A percentile compares a stretch with the other conserved stretches of the same genome.
Conservation (phyloP, 2,113 vertebrate genomes). For the Heterotis niloticus region DNA sequence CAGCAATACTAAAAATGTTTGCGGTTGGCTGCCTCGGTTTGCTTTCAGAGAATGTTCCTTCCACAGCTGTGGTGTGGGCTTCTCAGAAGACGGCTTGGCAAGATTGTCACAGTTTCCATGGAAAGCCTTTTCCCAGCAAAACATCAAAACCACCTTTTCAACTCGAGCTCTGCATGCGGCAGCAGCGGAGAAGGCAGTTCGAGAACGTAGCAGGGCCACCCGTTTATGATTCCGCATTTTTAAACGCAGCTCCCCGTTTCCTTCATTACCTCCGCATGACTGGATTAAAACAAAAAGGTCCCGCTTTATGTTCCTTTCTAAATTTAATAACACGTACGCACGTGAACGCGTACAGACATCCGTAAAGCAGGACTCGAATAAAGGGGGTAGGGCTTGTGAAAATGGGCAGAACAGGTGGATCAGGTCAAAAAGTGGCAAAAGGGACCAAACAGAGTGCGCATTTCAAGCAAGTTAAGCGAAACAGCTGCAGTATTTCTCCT, state of each 20-base stretch:
- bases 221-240: too few relatives aligned
- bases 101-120: slow-evolving; percentile 28
- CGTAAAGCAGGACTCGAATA: too few relatives aligned
- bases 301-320: not conserved
- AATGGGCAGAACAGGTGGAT: not conserved
- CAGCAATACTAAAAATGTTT: slow-evolving; percentile 32
- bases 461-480: not conserved
- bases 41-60: slow-evolving; percentile 26
- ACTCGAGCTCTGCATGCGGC: slow-evolving; percentile 8
- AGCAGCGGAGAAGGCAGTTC: not conserved
- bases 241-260: too few relatives aligned
- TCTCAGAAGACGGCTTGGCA: slow-evolving; percentile 32
- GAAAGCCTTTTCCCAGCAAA: slow-evolving; percentile 29
- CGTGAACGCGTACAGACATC: not conserved
- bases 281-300: not conserved
- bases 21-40: slow-evolving; percentile 23
- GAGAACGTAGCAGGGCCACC: too few relatives aligned
- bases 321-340: not conserved
- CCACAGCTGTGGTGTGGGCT: not conserved
- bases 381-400: too few relatives aligned
- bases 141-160: slow-evolving; percentile 15
- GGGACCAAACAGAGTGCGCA: not conserved
- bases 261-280: too few relatives aligned
- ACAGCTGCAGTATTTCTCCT: too few relatives aligned
- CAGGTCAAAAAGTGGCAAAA: not conserved